Evolutionary conservation across 2,113 vertebrate species (phyloP), one percentile per base, ranked within the genome.

Genomic region (Eonycteris spelaea): DNA sequence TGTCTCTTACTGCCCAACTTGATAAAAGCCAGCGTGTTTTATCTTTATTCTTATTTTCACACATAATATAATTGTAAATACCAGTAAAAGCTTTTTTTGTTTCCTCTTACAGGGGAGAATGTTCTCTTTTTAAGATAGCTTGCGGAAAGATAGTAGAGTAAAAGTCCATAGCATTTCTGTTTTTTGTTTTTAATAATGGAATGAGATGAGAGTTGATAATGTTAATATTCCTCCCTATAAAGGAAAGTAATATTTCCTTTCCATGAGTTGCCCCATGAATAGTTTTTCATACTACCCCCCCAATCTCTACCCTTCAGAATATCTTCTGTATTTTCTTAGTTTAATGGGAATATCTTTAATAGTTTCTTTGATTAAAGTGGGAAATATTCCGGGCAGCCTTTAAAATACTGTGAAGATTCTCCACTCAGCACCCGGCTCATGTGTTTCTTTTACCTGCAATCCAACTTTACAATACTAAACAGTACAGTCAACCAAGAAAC

Each of bases 341-440:
- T 90, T 59, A 35, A 94, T 40, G 16, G 24, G n/a, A 75, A 1
- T 63, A 70, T 86, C 26, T 67, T 77, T 15, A 45, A 22, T 19
- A 51, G 7, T 86, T 91, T 92, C 38, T 85, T 75, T 63, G 15
- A 73, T 83, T 68, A 51, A 61, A 38, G 18, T 61, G 45, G 71
- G 15, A 73, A 86, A 26, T 73, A 14, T 84, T 71, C 24, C 67
- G 21, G 13, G 7, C 4, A 45, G 33, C 16, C 45, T 95, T 75
- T 79, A 92, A 83, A 92, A 75, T 77, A 33, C 55, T 75, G 21
- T 77, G 53, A 24, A 85, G 59, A 75, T 65, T 92, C 48, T 96
- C 63, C 70, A 10, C 15, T 79, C 15, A 71, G 84, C 45, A 67
- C 9, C 6, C 0, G 18, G 43, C 12, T 70, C n/a, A 24, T 5